Conservation (phyloP, 2,888 invertebrate species). For the Arctia plantaginis region DNA sequence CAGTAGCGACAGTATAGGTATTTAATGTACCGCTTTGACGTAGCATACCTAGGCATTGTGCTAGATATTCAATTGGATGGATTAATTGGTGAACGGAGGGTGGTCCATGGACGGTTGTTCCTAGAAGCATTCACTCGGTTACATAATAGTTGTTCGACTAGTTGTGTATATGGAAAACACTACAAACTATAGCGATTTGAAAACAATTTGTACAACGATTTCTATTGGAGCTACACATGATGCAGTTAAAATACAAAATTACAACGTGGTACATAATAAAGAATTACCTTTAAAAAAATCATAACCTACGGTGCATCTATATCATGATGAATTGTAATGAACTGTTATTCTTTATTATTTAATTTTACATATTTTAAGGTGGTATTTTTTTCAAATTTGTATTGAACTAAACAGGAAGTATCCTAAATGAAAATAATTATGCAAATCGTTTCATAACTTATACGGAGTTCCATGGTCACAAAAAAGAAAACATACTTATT, state of each 20-base stretch:
- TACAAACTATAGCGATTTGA: conserved; percentile 2
- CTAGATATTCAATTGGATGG: conserved; percentile 76
- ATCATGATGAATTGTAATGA: no score
- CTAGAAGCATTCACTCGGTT: conserved; percentile 15
- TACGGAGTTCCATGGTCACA: no score
- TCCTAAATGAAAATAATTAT: no score
- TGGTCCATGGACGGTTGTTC: conserved; percentile 42
- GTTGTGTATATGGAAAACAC: conserved; percentile 7
- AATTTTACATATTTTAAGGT: no score
- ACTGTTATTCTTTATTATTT: no score
- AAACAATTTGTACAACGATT: conserved; percentile 1
- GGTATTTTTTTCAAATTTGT: no score
- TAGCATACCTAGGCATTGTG: conserved; percentile 51
- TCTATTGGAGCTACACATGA: neutral
- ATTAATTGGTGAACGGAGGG: conserved; percentile 75
- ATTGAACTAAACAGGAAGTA: no score
- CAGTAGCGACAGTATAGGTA: conserved; percentile 30
- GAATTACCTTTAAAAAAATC: no score
- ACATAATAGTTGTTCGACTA: conserved; percentile 1
- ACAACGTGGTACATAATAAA: no score
- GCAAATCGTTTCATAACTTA: no score
- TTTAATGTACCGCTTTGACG: conserved; percentile 34
- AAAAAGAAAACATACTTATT: no score
- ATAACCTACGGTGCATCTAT: no score
- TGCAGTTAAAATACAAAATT: neutral